phyloP scores from a whole-genome alignment of 2,888 invertebrate species.

The Chloromyia formosa region DNA sequence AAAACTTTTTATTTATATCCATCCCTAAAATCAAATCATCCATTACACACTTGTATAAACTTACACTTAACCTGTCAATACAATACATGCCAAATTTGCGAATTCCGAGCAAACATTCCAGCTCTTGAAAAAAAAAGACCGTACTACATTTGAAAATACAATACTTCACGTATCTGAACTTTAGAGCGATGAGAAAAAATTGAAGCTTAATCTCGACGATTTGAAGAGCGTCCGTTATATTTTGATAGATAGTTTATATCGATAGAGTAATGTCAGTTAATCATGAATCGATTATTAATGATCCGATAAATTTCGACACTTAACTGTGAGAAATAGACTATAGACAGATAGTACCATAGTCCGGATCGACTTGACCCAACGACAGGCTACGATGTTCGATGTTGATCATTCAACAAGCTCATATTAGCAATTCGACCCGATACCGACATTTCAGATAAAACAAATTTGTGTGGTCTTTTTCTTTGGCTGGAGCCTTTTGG shows the following conservation, averaged over 20 bases:
- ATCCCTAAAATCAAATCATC: too few species aligned
- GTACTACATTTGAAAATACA: too few species aligned
- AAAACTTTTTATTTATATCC: too few species aligned
- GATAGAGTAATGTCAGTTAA: constrained; percentile 33
- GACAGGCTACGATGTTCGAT: too few species aligned
- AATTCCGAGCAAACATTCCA: too few species aligned
- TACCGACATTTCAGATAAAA: neutral
- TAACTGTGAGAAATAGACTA: constrained; percentile 35
- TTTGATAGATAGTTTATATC: constrained; percentile 26
- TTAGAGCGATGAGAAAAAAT: neutral
- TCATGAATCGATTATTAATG: constrained; percentile 40
- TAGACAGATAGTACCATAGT: neutral
- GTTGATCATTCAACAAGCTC: neutral
- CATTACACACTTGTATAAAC: too few species aligned
- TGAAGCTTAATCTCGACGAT: constrained; percentile 6
- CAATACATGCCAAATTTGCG: too few species aligned
- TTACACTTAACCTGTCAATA: too few species aligned
- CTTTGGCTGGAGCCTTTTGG: neutral
- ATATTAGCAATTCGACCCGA: neutral
- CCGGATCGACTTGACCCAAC: neutral
- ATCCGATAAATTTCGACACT: constrained; percentile 35
- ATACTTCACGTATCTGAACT: neutral
- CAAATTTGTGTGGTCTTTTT: constrained; percentile 30
- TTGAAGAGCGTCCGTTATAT: constrained; percentile 31
- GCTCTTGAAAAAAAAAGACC: too few species aligned